Conservation (phyloP, 1,140 invertebrate genomes). For the Dinothrombium tinctorium region DNA sequence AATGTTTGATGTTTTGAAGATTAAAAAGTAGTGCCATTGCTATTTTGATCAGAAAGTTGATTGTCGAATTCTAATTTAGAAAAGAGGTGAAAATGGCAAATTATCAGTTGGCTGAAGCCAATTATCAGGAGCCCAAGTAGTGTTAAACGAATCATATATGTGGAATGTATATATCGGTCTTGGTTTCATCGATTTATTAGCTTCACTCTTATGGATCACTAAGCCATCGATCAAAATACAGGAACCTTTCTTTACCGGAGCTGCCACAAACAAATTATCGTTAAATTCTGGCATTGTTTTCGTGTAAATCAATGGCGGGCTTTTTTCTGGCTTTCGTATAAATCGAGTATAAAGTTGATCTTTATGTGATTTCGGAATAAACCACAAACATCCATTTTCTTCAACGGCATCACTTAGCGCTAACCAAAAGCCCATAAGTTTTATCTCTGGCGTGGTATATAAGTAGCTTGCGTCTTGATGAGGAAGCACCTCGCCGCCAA, state of each 20-base stretch:
- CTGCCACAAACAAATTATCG: neutral
- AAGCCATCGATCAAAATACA: neutral
- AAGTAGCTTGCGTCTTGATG: conserved; percentile 57
- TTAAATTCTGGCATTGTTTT: too few species aligned
- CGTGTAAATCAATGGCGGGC: neutral
- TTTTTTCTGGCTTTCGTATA: neutral
- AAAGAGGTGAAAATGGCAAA: neutral
- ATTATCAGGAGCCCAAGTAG: neutral
- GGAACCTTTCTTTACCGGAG: neutral
- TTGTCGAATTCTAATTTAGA: too few species aligned
- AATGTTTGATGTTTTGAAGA: too few species aligned
- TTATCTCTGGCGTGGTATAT: conserved; percentile 19
- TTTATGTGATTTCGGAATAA: conserved; percentile 60
- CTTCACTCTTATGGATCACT: neutral
- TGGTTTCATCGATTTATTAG: neutral
- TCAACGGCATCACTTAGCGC: conserved; percentile 29
- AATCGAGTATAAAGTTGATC: neutral
- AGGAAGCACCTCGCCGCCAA: conserved; percentile 23
- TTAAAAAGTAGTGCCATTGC: too few species aligned
- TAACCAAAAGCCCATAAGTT: conserved; percentile 27
- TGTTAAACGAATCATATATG: neutral
- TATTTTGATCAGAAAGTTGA: too few species aligned
- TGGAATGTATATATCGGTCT: neutral
- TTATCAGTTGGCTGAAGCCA: neutral
- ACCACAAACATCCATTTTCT: conserved; percentile 85